phyloP scores from a whole-genome alignment of 2,888 invertebrate genomes.

The Euplexia lucipara region DNA sequence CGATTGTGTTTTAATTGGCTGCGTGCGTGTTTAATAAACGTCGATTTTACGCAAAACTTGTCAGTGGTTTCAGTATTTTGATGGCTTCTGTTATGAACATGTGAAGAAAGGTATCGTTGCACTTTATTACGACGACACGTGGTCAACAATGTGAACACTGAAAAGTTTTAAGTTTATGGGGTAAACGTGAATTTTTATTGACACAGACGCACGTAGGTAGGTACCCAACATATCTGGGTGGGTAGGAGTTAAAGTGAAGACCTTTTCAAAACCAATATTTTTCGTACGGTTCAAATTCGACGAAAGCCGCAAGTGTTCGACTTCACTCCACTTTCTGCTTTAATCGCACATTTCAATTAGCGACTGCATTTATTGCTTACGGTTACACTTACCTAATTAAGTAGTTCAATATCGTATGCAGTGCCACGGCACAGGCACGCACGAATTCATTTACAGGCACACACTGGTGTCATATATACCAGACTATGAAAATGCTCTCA shows the following conservation, averaged over 20 bases:
- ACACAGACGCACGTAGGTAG: constrained; percentile 19
- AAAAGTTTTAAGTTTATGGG: constrained; percentile 58
- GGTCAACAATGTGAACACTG: constrained; percentile 55
- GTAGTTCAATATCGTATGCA: constrained; percentile 58
- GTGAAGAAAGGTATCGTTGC: constrained; percentile 57
- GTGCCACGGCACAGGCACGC: constrained; percentile 18
- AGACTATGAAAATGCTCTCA: constrained; percentile 29
- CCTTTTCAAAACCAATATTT: constrained; percentile 10
- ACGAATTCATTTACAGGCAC: constrained; percentile 24
- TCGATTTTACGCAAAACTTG: constrained; percentile 69
- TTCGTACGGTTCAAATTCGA: constrained; percentile 16
- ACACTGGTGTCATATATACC: constrained; percentile 24
- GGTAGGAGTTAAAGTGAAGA: constrained; percentile 1
- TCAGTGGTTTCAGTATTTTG: constrained; percentile 60
- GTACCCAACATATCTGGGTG: constrained; percentile 13
- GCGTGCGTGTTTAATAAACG: constrained; percentile 69
- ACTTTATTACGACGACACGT: constrained; percentile 58
- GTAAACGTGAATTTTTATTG: constrained; percentile 63
- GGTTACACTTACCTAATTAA: constrained; percentile 53
- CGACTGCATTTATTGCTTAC: constrained; percentile 70
- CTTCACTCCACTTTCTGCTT: constrained; percentile 64
- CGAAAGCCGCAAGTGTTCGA: constrained; percentile 35
- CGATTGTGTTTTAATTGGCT: constrained; percentile 71
- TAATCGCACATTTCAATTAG: constrained; percentile 77
- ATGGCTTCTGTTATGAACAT: constrained; percentile 55